Evolutionary conservation across 2,888 invertebrate species (phyloP).

Genomic region (Elmis aenea): DNA sequence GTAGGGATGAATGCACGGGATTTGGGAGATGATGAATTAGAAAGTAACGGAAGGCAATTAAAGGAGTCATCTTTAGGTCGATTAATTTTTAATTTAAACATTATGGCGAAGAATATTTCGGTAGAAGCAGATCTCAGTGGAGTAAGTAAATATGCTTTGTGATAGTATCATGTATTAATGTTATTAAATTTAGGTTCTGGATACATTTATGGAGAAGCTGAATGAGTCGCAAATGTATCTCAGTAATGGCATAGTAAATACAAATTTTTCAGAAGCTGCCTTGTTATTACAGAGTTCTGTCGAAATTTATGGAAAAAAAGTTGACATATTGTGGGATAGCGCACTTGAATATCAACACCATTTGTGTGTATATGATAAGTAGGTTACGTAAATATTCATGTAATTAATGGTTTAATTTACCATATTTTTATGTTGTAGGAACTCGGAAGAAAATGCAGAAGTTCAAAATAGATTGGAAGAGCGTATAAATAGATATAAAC

Average conservation of each 20-base stretch:
- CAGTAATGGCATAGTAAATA: conserved; percentile 47
- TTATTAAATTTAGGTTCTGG: conserved; percentile 47
- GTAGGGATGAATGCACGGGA: too few relatives aligned
- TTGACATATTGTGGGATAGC: conserved; percentile 52
- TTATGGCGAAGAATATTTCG: conserved; percentile 37
- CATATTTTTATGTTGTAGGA: conserved; percentile 20
- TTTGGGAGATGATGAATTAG: too few relatives aligned
- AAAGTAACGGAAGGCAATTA: too few relatives aligned
- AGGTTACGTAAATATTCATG: conserved; percentile 6
- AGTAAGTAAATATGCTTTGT: conserved; percentile 25
- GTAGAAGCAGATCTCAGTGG: conserved; percentile 35
- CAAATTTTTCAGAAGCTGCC: conserved; percentile 75
- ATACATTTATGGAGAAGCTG: conserved; percentile 54
- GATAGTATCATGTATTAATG: too few relatives aligned
- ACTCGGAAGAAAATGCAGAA: conserved; percentile 22
- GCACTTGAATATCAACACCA: conserved; percentile 35
- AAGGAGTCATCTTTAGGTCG: too few relatives aligned
- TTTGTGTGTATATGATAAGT: conserved; percentile 16
- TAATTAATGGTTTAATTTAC: conserved; percentile 1
- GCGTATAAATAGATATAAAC: conserved; percentile 33
- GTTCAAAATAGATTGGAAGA: conserved; percentile 33
- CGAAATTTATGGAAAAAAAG: conserved; percentile 66
- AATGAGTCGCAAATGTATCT: conserved; percentile 43
- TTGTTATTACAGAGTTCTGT: conserved; percentile 69
- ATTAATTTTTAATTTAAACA: too few relatives aligned